Evolutionary conservation across 1,140 invertebrate species (phyloP).

Genomic region (Chymomyza costata): DNA sequence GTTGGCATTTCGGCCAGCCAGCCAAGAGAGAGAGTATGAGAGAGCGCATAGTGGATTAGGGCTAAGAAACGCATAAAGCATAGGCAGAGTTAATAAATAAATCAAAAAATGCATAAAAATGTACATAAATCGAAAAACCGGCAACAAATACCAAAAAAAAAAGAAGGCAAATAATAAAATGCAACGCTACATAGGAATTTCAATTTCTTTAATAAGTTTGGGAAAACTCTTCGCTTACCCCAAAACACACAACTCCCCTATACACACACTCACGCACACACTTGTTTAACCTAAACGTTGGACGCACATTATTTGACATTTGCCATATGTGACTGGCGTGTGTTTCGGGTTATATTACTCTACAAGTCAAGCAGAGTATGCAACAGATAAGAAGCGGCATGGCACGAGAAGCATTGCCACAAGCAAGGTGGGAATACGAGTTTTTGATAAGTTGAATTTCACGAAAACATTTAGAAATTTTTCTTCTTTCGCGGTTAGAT

Average conservation of each 20-base stretch:
- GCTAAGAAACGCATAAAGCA: constrained; percentile 3
- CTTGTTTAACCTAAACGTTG: constrained; percentile 51
- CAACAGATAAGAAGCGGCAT: no score
- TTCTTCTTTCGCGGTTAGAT: no score
- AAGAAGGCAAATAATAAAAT: background rate
- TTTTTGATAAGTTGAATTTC: no score
- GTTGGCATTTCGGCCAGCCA: constrained; percentile 59
- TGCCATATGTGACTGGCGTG: constrained; percentile 49
- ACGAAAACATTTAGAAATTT: no score
- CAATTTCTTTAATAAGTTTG: no score
- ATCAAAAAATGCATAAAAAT: constrained; percentile 50
- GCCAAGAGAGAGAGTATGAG: constrained; percentile 30
- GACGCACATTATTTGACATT: constrained; percentile 37
- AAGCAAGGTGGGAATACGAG: no score
- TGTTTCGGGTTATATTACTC: no score
- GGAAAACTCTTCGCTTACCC: no score
- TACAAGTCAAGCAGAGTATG: no score
- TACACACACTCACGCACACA: constrained; percentile 21
- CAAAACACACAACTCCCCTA: no score
- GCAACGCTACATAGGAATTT: no score
- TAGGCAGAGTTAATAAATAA: constrained; percentile 51
- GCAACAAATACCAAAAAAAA: background rate
- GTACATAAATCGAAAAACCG: constrained; percentile 12
- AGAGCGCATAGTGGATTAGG: background rate
- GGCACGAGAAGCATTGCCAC: no score